These are phyloP conservation scores for Criorhina ranunculi DNA, from an alignment of 2,888 invertebrate species.

Conservation along the genomic window DNA sequence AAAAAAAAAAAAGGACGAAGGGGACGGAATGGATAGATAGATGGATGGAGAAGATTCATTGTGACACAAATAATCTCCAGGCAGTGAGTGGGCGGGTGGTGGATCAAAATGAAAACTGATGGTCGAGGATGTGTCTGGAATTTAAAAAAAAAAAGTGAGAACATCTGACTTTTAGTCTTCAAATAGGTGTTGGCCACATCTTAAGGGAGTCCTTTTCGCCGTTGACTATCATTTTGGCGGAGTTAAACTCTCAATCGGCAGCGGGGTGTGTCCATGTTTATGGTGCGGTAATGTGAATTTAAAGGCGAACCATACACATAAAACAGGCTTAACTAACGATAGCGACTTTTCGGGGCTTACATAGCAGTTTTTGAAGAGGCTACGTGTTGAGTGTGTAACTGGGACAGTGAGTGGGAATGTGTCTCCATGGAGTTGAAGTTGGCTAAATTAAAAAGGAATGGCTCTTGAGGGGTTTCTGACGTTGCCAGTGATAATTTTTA, in stretches of 20 bases:
- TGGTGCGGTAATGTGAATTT: slow-evolving; percentile 36
- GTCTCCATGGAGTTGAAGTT: not conserved
- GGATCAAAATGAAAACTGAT: slow-evolving; percentile 74
- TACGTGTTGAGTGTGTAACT: slow-evolving; percentile 1
- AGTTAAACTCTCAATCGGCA: slow-evolving; percentile 24
- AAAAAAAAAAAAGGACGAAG: slow-evolving; percentile 10
- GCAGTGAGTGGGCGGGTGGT: slow-evolving; percentile 19
- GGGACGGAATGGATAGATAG: slow-evolving; percentile 21
- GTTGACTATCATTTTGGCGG: slow-evolving; percentile 24
- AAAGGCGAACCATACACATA: slow-evolving; percentile 28
- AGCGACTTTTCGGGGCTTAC: slow-evolving; percentile 26
- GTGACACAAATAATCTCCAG: slow-evolving; percentile 59
- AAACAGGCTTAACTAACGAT: slow-evolving; percentile 36
- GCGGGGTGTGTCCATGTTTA: slow-evolving; percentile 46
- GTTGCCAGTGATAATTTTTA: not conserved
- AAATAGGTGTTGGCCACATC: slow-evolving; percentile 38
- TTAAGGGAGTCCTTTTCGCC: slow-evolving; percentile 36
- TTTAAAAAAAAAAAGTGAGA: slow-evolving; percentile 51
- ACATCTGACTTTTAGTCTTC: slow-evolving; percentile 29
- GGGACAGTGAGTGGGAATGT: not conserved
- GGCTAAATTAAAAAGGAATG: not conserved
- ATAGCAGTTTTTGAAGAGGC: slow-evolving; percentile 20
- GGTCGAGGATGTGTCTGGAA: slow-evolving; percentile 66
- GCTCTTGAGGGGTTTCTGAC: too few relatives aligned
- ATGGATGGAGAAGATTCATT: slow-evolving; percentile 44